Evolutionary conservation across 2,797 vertebrate species (phyloP).

Genomic region (Sebastes itinus): DNA sequence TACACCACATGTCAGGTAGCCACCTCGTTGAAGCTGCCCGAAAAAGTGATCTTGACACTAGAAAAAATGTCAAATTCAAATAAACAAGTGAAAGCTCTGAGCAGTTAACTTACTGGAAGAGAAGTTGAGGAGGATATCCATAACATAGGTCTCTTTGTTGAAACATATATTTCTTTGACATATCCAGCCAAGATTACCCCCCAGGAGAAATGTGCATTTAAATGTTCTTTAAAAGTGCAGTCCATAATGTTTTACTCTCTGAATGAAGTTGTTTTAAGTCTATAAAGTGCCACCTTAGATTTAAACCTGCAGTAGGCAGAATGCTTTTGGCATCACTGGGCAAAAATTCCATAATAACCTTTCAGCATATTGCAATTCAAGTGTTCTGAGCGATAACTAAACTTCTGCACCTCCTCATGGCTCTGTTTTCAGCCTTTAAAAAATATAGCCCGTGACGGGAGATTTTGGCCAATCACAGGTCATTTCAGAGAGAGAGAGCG

Average conservation of each 20-base stretch:
- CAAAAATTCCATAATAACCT: background rate
- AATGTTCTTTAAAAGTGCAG: slow-evolving; percentile 10
- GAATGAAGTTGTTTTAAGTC: slow-evolving; percentile 5
- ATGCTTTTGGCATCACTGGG: background rate
- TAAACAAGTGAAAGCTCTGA: slow-evolving; percentile 30
- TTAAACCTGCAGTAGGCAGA: background rate
- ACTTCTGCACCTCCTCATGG: too few species aligned
- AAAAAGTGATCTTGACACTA: background rate
- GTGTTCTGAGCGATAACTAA: too few species aligned
- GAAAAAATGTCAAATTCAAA: slow-evolving; percentile 45
- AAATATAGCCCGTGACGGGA: too few species aligned
- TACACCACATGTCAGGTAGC: background rate
- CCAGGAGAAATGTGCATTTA: slow-evolving; percentile 28
- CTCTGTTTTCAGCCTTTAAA: too few species aligned
- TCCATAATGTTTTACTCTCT: background rate
- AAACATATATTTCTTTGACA: slow-evolving; percentile 7
- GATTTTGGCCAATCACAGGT: too few species aligned
- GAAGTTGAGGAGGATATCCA: slow-evolving; percentile 23
- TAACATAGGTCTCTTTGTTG: slow-evolving; percentile 32
- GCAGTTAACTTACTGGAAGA: slow-evolving; percentile 34
- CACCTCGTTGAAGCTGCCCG: background rate
- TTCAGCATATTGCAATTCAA: too few species aligned
- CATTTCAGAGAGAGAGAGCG: too few species aligned
- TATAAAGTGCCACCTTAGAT: slow-evolving; percentile 1
- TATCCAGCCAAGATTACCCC: slow-evolving; percentile 26